Base-by-base conservation (phyloP, 92 coral and sea anemone species). In the Micromussa lordhowensis region DNA sequence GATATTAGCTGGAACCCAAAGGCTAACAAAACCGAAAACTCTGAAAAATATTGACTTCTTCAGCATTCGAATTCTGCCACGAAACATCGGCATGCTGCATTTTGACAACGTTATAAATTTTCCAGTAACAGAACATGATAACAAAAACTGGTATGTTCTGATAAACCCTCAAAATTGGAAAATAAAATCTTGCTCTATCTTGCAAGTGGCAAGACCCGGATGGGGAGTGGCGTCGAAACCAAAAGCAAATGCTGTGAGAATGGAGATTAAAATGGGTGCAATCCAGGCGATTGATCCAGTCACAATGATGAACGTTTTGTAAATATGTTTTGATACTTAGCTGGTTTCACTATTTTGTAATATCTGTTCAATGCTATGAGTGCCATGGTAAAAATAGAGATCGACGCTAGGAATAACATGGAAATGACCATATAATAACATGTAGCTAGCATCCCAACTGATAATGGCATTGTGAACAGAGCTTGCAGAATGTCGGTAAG, bases 351-450 rank as follows among this genome's bases (percentile, higher is more conserved):
- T 32, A 85, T 74, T 85, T 61, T 85, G 49, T 85, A 85, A 38
- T 58, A 85, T 59, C 82, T 75, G 75, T 85, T 75, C 38, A 85
- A 26, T 5, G 88, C 88, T 82, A 85, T 58, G 4, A 85, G 71
- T 6, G 29, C 30, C 88, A 85, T 85, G 31, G 80, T 85, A 29
- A 36, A 74, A 9, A 28, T 2, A 16, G 88, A 85, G 73, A n/a
- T 35, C 38, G 58, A n/a, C 16, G 81, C 34, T 36, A 84, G n/a
- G 70, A 59, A 55, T 7, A 55, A 31, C 72, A 55, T 73, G 66
- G 48, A 44, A 30, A 82, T 49, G 64, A 66, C 68, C 17, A 38
- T 28, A 8, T 44, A 48, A 24, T 51, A 49, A 69, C 86, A 68
- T 11, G 86, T 82, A 2, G 86, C 66, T 3, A 82, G 66, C 34